Evolutionary conservation across 2,797 vertebrate species (phyloP).

Genomic region (Aplochiton taeniatus): DNA sequence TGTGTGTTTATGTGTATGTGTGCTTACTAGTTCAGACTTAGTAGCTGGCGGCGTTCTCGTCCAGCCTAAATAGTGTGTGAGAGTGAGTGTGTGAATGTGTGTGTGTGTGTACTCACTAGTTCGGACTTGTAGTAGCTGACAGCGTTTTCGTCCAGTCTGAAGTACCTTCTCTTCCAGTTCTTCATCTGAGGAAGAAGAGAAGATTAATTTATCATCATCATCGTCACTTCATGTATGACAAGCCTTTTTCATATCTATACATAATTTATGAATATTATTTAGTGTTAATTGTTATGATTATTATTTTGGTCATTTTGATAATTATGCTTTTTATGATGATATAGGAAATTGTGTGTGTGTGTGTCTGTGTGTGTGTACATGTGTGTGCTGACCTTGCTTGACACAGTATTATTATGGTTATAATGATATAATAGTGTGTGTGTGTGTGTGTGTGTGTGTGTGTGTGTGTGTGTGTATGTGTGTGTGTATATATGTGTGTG

Average conservation of each 20-base stretch:
- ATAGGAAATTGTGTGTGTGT: neutral
- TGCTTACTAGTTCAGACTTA: constrained; percentile 80
- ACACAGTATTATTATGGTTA: too few species aligned
- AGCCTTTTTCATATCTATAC: too few species aligned
- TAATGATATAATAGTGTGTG: too few species aligned
- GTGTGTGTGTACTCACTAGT: constrained; percentile 74
- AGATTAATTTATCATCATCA: too few species aligned
- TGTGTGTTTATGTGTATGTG: too few species aligned
- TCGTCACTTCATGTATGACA: too few species aligned
- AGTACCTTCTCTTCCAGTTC: constrained; percentile 96
- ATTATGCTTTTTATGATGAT: too few species aligned
- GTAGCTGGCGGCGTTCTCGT: constrained; percentile 91
- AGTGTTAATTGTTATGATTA: too few species aligned
- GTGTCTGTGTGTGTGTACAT: neutral
- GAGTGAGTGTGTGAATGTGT: neutral
- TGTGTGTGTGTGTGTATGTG: neutral
- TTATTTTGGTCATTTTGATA: neutral
- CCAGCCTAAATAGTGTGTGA: constrained; percentile 91
- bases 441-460: constrained; percentile 12
- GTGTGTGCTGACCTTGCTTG: too few species aligned
- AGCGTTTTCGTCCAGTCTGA: constrained; percentile 89
- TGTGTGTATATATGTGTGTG: constrained; percentile 11
- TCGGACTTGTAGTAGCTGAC: constrained; percentile 95
- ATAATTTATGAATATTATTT: too few species aligned
- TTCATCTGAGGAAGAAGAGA: constrained; percentile 84